Percentiles rank a stretch among this genome's conserved stretches.
phyloP scores from a whole-genome alignment of 2,797 vertebrate species.

The Micromesistius poutassou region DNA sequence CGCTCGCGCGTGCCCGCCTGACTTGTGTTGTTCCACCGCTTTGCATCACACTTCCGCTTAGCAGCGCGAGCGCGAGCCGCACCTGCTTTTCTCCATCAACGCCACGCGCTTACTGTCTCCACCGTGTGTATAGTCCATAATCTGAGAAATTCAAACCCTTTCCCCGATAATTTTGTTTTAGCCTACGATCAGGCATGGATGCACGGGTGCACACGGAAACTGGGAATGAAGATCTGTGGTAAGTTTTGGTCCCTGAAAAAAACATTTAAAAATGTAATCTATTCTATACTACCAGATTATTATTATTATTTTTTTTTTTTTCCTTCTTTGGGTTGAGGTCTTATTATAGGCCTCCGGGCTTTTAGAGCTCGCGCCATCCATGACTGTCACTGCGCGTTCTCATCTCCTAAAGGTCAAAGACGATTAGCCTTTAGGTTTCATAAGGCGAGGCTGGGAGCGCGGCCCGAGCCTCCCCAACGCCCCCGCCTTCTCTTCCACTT shows the following conservation, averaged over 20 bases:
- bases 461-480: slow-evolving; percentile 12
- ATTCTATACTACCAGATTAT: background rate
- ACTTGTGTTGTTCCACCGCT: background rate
- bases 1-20: background rate
- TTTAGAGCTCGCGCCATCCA: slow-evolving; percentile 28
- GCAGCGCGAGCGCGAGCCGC: background rate
- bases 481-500: slow-evolving; percentile 48
- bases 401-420: slow-evolving; percentile 68
- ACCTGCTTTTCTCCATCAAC: background rate
- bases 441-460: slow-evolving; percentile 25
- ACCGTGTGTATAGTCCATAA: background rate
- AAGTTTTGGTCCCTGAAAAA: slow-evolving; percentile 63
- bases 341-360: slow-evolving; percentile 33
- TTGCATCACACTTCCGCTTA: background rate
- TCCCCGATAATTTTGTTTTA: slow-evolving; percentile 68
- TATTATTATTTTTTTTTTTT: background rate
- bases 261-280: background rate
- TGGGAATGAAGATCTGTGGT: slow-evolving; percentile 99
- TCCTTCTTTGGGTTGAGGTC: background rate
- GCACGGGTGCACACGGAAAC: slow-evolving; percentile 96
- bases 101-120: background rate
- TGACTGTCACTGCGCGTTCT: slow-evolving; percentile 61
- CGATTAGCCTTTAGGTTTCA: slow-evolving; percentile 60
- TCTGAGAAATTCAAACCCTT: slow-evolving; percentile 58
- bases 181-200: slow-evolving; percentile 92